Evolutionary conservation across 2,113 vertebrate genomes (phyloP).

Genomic region (Thomomys bottae): DNA sequence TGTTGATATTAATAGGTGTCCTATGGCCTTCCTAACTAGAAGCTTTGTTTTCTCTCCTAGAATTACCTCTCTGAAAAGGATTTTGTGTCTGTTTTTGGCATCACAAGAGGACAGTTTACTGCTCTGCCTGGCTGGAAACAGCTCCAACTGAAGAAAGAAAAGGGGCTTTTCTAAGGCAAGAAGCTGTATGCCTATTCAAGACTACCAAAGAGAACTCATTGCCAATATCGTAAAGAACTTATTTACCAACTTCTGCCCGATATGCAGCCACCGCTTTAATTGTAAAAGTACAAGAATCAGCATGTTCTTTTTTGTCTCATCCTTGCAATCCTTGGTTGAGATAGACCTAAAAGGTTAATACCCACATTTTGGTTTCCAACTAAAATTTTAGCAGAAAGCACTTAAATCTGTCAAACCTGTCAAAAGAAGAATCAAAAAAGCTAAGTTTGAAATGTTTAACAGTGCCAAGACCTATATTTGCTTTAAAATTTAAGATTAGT

Average conservation of each 20-base stretch:
- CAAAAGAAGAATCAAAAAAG: background rate
- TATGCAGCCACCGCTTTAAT: conserved; percentile 2
- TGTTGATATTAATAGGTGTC: background rate
- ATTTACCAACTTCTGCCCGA: background rate
- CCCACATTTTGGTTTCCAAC: background rate
- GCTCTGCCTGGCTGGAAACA: conserved; percentile 90
- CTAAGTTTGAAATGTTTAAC: conserved; percentile 37
- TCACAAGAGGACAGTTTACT: conserved; percentile 87
- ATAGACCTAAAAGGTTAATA: background rate
- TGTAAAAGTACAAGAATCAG: background rate
- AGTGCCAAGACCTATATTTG: background rate
- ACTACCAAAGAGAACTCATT: background rate
- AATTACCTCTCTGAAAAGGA: conserved; percentile 89
- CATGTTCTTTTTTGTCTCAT: background rate
- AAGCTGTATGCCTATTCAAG: background rate
- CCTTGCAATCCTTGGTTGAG: background rate
- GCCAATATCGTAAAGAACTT: background rate
- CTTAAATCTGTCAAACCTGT: conserved; percentile 8
- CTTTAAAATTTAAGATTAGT: conserved; percentile 3
- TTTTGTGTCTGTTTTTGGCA: conserved; percentile 87
- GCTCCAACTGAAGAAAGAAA: conserved; percentile 89
- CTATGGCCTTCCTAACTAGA: conserved; percentile 44
- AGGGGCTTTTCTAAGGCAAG: conserved; percentile 87
- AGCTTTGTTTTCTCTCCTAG: conserved; percentile 80
- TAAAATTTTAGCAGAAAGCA: conserved; percentile 35